These are phyloP conservation scores for Mechanitis mazaeus DNA, from an alignment of 2,888 invertebrate species.

Conservation along the genomic window DNA sequence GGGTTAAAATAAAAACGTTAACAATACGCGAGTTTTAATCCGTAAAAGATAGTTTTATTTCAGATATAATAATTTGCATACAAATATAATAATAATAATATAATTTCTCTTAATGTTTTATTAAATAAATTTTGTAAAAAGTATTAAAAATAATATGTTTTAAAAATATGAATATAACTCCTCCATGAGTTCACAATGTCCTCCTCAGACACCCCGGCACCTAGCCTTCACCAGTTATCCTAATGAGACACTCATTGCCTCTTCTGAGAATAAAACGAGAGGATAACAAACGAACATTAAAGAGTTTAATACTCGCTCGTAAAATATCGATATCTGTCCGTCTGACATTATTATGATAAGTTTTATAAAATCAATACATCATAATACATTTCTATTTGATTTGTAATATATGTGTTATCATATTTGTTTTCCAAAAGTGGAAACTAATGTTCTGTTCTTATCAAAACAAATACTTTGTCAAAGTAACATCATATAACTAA, in stretches of 20 bases:
- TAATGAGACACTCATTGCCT: slow-evolving; percentile 15
- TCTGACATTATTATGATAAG: not conserved
- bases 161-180: too few species aligned
- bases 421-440: slow-evolving; percentile 17
- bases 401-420: slow-evolving; percentile 6
- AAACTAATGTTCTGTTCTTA: slow-evolving; percentile 15
- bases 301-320: slow-evolving; percentile 3
- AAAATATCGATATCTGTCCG: slow-evolving; percentile 6
- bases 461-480: slow-evolving; percentile 16
- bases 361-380: slow-evolving; percentile 1
- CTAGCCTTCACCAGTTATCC: slow-evolving; percentile 17
- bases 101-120: too few species aligned
- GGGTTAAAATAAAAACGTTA: too few species aligned
- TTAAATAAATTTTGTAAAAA: too few species aligned
- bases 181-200: not conserved
- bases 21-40: too few species aligned
- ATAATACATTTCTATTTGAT: slow-evolving; percentile 1
- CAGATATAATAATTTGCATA: too few species aligned
- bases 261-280: slow-evolving; percentile 15
- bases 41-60: too few species aligned
- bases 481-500: not conserved
- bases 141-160: too few species aligned
- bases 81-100: too few species aligned
- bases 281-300: slow-evolving; percentile 4
- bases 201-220: slow-evolving; percentile 21